Percentiles rank a stretch among this genome's conserved stretches.
Conservation (phyloP, 2,888 invertebrate genomes). For the Dermolepida albohirtum region DNA sequence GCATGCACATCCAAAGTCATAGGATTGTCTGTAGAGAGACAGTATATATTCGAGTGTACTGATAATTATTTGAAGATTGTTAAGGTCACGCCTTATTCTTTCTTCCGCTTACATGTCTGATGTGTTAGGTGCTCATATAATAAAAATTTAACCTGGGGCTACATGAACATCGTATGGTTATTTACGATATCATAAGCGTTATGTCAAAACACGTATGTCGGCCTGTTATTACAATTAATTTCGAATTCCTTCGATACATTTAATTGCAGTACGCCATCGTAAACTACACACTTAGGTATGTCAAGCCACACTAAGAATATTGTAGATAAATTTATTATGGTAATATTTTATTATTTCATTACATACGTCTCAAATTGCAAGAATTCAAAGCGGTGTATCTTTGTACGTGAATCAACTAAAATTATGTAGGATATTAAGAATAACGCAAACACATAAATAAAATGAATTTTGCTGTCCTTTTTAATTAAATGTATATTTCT, state of each 20-base stretch:
- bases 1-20: too few relatives aligned
- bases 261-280: slow-evolving; percentile 5
- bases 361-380: too few relatives aligned
- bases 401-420: too few relatives aligned
- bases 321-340: too few relatives aligned
- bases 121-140: slow-evolving; percentile 19
- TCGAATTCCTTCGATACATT: slow-evolving; percentile 16
- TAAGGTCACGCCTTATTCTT: slow-evolving; percentile 23
- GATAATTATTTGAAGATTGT: slow-evolving; percentile 26
- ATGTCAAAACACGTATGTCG: slow-evolving; percentile 28
- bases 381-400: too few relatives aligned
- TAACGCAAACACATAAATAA: too few relatives aligned
- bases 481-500: too few relatives aligned
- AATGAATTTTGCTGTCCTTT: too few relatives aligned
- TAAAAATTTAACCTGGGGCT: slow-evolving; percentile 27
- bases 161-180: slow-evolving; percentile 9
- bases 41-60: slow-evolving; percentile 8
- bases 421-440: too few relatives aligned
- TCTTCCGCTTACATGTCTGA: slow-evolving; percentile 12
- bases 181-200: slow-evolving; percentile 30
- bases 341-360: too few relatives aligned
- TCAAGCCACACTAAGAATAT: neutral
- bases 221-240: slow-evolving; percentile 24
- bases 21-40: too few relatives aligned
- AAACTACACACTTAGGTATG: slow-evolving; percentile 13